These are phyloP conservation scores for Leptinotarsa lineolata DNA, from an alignment of 1,140 invertebrate species.

Conservation along the genomic window DNA sequence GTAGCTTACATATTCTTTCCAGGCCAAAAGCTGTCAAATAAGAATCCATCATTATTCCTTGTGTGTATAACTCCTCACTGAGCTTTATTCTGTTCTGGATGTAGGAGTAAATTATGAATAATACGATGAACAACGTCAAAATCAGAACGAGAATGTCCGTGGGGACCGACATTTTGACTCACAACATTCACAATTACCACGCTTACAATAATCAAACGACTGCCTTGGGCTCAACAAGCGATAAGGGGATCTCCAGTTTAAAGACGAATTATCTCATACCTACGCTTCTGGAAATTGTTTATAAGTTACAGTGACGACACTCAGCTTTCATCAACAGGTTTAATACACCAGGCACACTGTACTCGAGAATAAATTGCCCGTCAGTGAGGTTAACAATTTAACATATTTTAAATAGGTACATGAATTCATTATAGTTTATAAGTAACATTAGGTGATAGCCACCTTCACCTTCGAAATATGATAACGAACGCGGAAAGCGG, in stretches of 20 bases:
- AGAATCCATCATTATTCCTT: background rate
- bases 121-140: slow-evolving; percentile 2
- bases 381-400: no score
- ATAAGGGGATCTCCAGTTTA: background rate
- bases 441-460: no score
- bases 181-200: background rate
- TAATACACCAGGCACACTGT: no score
- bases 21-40: background rate
- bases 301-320: no score
- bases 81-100: slow-evolving; percentile 9
- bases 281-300: background rate
- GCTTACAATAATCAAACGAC: background rate
- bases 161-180: background rate
- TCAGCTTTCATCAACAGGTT: no score
- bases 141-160: background rate
- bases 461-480: no score
- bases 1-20: background rate
- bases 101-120: background rate
- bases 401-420: no score
- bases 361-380: no score
- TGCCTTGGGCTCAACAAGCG: background rate
- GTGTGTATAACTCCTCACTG: background rate
- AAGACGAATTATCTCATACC: background rate
- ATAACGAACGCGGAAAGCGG: no score
- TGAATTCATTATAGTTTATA: no score